Base-by-base conservation (phyloP, 2,888 invertebrate genomes). In the Drosophila meridionalis region DNA sequence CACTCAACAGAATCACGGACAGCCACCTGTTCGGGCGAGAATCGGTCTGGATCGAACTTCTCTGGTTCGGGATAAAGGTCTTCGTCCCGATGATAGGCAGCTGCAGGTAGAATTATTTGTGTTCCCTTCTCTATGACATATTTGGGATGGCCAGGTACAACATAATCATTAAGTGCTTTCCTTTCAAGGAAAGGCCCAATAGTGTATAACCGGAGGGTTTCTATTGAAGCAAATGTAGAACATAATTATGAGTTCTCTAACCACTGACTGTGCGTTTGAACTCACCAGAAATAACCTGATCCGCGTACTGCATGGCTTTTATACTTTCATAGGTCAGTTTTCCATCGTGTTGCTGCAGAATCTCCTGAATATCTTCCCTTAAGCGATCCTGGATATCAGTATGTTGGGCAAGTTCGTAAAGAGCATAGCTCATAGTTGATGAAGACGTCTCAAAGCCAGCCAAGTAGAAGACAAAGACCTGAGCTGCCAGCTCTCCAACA, bases 1-100 rank as follows among this genome's bases (percentile, higher is more conserved):
- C 89, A 92, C n/a, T 90, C 80, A 2, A 89, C 78, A 0, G 90
- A 83, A 58, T 94, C 94, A 53, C 95, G 90, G 45, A 93, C 93
- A 0, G 93, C 92, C 62, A 94, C 94, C 56, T 94, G 94, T 69
- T 95, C 94, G 1, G 94, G 92, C 0, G 93, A 91, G 88, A 95
- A 96, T 74, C 95, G 93, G 0, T 95, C 95, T 0, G 96, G 96
- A 68, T 95, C 94, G 65, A 95, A 96, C 26, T 92, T 93, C 1
- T 94, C 92, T 0, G 96, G 96, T 2, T 96, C 93, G 0, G 93
- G 92, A 73, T 93, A 94, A 42, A 92, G 87, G 2, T 92, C 82
- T 1, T 92, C 90, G 76, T 95, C 95, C 82, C 93, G 94, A 63
- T 96, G 95, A 77, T 95, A 93, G 0, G 94, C 94, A 63, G 93